phyloP scores from a whole-genome alignment of 1,140 invertebrate genomes.

The Stegodyphus dumicola region DNA sequence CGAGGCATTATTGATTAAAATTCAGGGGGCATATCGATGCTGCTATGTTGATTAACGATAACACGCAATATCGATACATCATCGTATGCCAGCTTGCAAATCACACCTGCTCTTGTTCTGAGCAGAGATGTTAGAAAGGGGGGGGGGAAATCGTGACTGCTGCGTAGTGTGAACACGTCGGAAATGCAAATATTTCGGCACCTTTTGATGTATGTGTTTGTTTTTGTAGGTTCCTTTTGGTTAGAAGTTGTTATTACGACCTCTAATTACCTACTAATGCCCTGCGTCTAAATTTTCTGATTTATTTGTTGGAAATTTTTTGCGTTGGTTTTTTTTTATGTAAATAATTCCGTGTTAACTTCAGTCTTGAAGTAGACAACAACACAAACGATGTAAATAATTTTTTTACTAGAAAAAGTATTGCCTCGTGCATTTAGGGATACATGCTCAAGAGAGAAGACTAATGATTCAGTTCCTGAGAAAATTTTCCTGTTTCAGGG shows the following conservation, averaged over 20 bases:
- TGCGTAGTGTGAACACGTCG: constrained; percentile 18
- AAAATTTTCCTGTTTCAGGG: too few species aligned
- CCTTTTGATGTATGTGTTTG: constrained; percentile 57
- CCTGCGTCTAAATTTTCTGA: background rate
- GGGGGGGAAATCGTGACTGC: background rate
- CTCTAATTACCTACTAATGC: constrained; percentile 10
- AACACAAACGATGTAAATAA: too few species aligned
- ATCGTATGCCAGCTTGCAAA: constrained; percentile 35
- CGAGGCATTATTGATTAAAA: constrained; percentile 20
- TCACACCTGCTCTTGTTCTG: constrained; percentile 17
- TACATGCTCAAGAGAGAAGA: too few species aligned
- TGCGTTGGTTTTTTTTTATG: too few species aligned
- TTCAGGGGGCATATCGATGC: constrained; percentile 27
- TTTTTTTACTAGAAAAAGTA: too few species aligned
- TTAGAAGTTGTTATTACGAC: constrained; percentile 28
- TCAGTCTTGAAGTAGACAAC: too few species aligned
- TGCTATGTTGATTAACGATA: background rate
- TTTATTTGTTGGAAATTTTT: too few species aligned
- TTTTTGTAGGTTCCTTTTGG: constrained; percentile 19
- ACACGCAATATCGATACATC: constrained; percentile 30
- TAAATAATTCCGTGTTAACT: too few species aligned
- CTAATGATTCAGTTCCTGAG: too few species aligned
- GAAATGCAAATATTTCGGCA: constrained; percentile 52
- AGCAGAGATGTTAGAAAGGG: background rate
- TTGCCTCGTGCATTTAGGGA: too few species aligned